Conservation (phyloP, 2,888 invertebrate genomes). For the Antitype chi region DNA sequence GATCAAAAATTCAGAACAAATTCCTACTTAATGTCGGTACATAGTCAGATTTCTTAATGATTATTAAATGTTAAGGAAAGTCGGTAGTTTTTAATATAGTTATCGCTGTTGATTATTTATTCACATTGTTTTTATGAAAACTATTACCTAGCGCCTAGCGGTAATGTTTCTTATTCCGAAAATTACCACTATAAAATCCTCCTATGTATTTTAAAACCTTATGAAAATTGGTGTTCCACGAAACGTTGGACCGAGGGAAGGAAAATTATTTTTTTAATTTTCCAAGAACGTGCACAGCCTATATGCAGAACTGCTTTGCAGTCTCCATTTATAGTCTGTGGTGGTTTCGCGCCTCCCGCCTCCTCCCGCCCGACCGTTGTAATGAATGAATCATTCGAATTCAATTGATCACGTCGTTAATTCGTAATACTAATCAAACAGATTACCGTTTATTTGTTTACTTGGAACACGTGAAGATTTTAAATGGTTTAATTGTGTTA, state of each 20-base stretch:
- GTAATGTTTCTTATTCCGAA: background rate
- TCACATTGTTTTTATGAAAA: background rate
- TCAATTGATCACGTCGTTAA: conserved; percentile 54
- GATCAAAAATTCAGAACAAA: conserved; percentile 21
- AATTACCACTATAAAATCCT: background rate
- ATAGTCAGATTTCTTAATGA: conserved; percentile 16
- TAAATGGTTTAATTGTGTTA: conserved; percentile 44
- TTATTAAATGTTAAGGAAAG: conserved; percentile 9
- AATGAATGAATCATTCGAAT: conserved; percentile 81
- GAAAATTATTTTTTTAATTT: conserved; percentile 31
- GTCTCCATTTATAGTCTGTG: conserved; percentile 53
- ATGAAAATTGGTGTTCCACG: conserved; percentile 4
- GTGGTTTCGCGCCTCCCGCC: conserved; percentile 56
- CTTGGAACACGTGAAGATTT: conserved; percentile 32
- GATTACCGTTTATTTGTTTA: conserved; percentile 46
- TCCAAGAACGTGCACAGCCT: conserved; percentile 9
- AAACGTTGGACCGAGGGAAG: background rate
- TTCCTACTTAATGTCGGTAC: conserved; percentile 33
- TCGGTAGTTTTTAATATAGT: conserved; percentile 10
- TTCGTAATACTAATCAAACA: conserved; percentile 60
- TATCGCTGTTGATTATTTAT: background rate
- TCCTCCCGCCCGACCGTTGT: conserved; percentile 49
- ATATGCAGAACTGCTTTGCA: conserved; percentile 36
- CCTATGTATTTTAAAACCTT: background rate
- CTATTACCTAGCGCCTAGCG: background rate